These are phyloP conservation scores for Lophius piscatorius DNA, from an alignment of 2,113 vertebrate genomes.

Conservation along the genomic window DNA sequence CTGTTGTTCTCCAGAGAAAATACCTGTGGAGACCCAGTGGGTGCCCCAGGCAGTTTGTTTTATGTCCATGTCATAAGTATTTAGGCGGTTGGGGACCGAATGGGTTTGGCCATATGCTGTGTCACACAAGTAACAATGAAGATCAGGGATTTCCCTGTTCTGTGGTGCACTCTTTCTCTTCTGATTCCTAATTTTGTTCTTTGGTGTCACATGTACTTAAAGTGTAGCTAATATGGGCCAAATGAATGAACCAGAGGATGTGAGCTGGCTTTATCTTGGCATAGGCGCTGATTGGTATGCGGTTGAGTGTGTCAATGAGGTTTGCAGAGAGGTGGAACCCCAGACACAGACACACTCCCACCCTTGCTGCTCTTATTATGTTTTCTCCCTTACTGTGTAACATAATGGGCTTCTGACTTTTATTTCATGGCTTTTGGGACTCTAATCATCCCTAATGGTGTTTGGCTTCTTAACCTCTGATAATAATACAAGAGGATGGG, in stretches of 20 bases:
- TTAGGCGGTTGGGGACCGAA: conserved; percentile 40
- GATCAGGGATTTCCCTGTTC: conserved; percentile 50
- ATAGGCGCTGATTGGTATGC: conserved; percentile 73
- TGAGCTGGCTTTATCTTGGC: conserved; percentile 55
- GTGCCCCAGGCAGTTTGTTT: conserved; percentile 40
- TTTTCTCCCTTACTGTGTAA: conserved; percentile 44
- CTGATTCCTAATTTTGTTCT: conserved; percentile 36
- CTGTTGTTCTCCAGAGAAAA: conserved; percentile 34
- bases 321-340: conserved; percentile 68
- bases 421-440: conserved; percentile 51
- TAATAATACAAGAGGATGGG: conserved; percentile 52
- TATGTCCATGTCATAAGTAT: conserved; percentile 46
- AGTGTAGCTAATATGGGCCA: conserved; percentile 31
- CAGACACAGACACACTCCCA: conserved; percentile 56
- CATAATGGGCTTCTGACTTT: conserved; percentile 57
- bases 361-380: conserved; percentile 63
- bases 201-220: conserved; percentile 18
- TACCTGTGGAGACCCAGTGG: conserved; percentile 41
- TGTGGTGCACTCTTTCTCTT: conserved; percentile 17
- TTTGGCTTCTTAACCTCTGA: conserved; percentile 66
- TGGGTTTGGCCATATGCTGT: conserved; percentile 60
- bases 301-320: conserved; percentile 71
- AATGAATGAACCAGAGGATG: conserved; percentile 45
- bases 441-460: conserved; percentile 61
- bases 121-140: conserved; percentile 45